Conservation (phyloP, 2,113 vertebrate genomes). For the Melanocharis versteri region DNA sequence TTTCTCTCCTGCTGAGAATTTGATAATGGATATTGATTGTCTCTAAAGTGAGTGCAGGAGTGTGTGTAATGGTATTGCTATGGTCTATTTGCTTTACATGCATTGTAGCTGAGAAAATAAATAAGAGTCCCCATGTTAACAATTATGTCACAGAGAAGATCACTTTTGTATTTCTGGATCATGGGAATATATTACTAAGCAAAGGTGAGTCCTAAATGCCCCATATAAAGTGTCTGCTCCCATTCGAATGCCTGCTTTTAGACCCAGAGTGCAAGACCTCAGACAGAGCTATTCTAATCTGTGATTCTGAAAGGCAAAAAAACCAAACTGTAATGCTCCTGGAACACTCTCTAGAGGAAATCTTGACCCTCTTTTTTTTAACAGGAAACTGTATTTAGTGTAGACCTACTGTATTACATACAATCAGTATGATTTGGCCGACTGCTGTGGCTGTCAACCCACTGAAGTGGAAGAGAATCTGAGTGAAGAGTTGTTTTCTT, state of each 20-base stretch:
- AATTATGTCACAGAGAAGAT: constrained; percentile 36
- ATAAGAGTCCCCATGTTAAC: constrained; percentile 37
- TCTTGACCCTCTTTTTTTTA: not conserved
- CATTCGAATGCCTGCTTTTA: not conserved
- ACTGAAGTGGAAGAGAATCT: not conserved
- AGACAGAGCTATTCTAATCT: not conserved
- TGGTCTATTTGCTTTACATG: constrained; percentile 61
- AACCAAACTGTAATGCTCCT: rapidly evolving
- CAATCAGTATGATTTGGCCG: not conserved
- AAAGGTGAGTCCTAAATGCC: not conserved
- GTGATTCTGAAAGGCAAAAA: not conserved
- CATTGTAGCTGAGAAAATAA: constrained; percentile 53
- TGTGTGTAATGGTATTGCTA: constrained; percentile 61
- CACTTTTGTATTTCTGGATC: constrained; percentile 10
- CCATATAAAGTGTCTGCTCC: not conserved
- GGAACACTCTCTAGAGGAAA: not conserved
- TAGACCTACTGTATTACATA: not conserved
- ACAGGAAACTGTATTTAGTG: not conserved
- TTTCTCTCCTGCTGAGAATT: constrained; percentile 45
- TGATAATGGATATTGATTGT: constrained; percentile 68
- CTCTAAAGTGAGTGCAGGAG: constrained; percentile 52
- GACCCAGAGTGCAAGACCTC: not conserved
- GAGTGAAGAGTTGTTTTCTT: not conserved
- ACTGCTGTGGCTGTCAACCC: not conserved
- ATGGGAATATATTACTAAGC: not conserved